Evolutionary conservation across 2,797 vertebrate species (phyloP).

Genomic region (Hydrocynus forskahlii): DNA sequence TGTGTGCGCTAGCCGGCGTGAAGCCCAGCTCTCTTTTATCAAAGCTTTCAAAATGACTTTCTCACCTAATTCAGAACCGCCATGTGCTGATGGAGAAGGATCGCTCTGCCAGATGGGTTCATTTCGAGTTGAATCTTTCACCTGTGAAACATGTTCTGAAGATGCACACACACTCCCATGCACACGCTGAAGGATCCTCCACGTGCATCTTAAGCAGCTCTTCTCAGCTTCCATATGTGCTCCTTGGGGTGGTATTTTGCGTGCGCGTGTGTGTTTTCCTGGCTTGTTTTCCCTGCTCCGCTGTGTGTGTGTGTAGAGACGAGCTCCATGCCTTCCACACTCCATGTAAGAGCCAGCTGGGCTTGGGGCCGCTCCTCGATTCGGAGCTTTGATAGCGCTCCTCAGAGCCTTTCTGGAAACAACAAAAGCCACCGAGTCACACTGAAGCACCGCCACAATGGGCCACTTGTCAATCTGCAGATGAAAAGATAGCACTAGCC

Average conservation of each 20-base stretch:
- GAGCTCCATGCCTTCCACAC: constrained; percentile 69
- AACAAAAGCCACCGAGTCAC: constrained; percentile 69
- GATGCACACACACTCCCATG: constrained; percentile 39
- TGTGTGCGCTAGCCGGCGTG: constrained; percentile 62
- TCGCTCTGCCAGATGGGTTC: constrained; percentile 69
- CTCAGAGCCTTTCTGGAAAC: constrained; percentile 72
- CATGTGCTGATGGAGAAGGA: constrained; percentile 68
- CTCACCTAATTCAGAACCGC: constrained; percentile 66
- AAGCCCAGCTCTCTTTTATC: constrained; percentile 66
- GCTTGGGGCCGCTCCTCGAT: constrained; percentile 72
- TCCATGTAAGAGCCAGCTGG: constrained; percentile 77
- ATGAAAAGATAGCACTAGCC: constrained; percentile 79
- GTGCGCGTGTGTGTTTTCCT: background rate
- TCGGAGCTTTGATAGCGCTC: constrained; percentile 77
- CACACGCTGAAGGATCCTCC: constrained; percentile 11
- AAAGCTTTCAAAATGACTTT: constrained; percentile 70
- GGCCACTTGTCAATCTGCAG: constrained; percentile 78
- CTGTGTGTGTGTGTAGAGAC: constrained; percentile 63
- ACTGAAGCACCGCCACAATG: constrained; percentile 75
- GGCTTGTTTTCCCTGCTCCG: background rate
- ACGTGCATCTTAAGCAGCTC: constrained; percentile 18
- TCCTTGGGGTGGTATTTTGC: constrained; percentile 3
- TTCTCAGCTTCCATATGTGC: background rate
- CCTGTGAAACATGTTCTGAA: constrained; percentile 26
- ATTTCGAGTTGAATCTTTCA: constrained; percentile 66